Conservation (phyloP, 1,140 invertebrate genomes). For the Aphidius gifuensis region DNA sequence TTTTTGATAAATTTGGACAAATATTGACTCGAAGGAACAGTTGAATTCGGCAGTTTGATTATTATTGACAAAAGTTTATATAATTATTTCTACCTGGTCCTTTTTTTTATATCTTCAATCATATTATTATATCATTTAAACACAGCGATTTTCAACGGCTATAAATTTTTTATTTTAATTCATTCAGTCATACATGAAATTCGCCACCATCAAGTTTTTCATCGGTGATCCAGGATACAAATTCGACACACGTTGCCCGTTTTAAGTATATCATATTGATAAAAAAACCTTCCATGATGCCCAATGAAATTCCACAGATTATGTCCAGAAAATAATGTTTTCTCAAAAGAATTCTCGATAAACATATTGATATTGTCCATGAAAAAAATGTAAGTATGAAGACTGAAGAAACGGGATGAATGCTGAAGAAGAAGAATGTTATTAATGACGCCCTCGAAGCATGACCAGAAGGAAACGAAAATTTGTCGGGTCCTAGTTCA, state of each 20-base stretch:
- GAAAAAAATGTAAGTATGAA: constrained; percentile 63
- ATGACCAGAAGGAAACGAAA: constrained; percentile 95
- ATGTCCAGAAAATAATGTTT: constrained; percentile 89
- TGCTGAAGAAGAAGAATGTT: constrained; percentile 65
- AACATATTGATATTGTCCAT: constrained; percentile 72
- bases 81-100: too few relatives aligned
- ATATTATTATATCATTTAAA: too few relatives aligned
- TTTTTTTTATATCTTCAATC: too few relatives aligned
- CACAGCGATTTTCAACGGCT: too few relatives aligned
- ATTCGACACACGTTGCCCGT: constrained; percentile 49
- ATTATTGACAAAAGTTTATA: too few relatives aligned
- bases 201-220: constrained; percentile 59
- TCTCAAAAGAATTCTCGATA: constrained; percentile 77
- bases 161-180: too few relatives aligned
- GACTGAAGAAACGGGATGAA: constrained; percentile 63
- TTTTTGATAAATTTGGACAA: too few relatives aligned
- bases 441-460: constrained; percentile 81
- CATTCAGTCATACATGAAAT: constrained; percentile 51
- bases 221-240: constrained; percentile 58
- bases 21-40: too few relatives aligned
- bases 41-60: too few relatives aligned
- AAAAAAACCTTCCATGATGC: constrained; percentile 70
- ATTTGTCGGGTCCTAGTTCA: constrained; percentile 74
- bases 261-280: constrained; percentile 69
- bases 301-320: constrained; percentile 69